Percentiles rank a stretch among this genome's conserved stretches.
Conservation (phyloP, 2,888 invertebrate genomes). For the Coecobrya sp. region DNA sequence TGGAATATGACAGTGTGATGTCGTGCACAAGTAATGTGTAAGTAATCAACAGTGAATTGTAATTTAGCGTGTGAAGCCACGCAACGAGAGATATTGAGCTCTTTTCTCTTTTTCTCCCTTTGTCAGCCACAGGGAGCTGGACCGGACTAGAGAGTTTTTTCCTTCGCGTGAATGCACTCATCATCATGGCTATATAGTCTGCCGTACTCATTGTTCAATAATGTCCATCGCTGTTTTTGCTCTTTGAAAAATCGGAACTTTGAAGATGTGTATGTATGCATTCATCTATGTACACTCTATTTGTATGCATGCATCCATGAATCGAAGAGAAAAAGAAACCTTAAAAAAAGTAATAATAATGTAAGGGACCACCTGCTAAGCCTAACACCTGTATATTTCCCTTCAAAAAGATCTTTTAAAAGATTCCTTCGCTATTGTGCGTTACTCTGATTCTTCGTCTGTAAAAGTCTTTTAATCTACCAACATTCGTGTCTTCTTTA, state of each 20-base stretch:
- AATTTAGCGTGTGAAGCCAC: constrained; percentile 57
- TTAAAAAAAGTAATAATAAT: constrained; percentile 73
- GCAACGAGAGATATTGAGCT: constrained; percentile 22
- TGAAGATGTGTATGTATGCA: constrained; percentile 34
- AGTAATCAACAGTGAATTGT: constrained; percentile 73
- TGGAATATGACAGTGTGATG: constrained; percentile 67
- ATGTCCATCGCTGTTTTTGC: constrained; percentile 65
- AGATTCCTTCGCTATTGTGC: constrained; percentile 71
- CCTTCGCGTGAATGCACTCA: constrained; percentile 50
- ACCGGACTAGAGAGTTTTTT: constrained; percentile 53
- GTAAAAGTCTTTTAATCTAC: constrained; percentile 57
- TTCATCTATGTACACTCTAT: constrained; percentile 44
- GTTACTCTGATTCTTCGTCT: constrained; percentile 71
- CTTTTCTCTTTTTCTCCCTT: constrained; percentile 14
- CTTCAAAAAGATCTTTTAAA: constrained; percentile 63
- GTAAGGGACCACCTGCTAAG: constrained; percentile 84
- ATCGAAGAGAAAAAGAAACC: constrained; percentile 19
- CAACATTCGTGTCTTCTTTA: constrained; percentile 68
- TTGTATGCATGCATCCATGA: constrained; percentile 66
- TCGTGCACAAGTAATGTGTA: constrained; percentile 54
- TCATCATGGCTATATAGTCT: constrained; percentile 38
- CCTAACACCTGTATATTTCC: constrained; percentile 84
- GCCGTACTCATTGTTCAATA: constrained; percentile 68
- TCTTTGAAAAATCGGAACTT: constrained; percentile 66
- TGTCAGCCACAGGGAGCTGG: constrained; percentile 65